Base-by-base conservation (phyloP, 1,140 invertebrate species). In the Lerema accius region DNA sequence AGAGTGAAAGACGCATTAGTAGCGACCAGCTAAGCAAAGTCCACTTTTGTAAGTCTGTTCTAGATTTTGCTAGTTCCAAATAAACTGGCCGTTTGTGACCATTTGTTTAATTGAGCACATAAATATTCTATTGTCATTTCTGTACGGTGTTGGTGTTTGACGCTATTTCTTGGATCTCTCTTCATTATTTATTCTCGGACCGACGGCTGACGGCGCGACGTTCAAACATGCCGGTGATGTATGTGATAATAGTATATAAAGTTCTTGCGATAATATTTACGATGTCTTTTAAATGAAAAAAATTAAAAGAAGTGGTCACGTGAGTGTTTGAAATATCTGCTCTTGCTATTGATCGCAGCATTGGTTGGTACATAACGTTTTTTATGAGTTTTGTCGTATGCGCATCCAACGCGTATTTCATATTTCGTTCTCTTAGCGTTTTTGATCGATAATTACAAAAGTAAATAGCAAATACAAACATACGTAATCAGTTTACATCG, bases 51-150 rank as follows among this genome's bases (percentile, higher is more conserved):
- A 32, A 32, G 4, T 4, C 28, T 7, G 28, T 7, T 4, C 28
- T 7, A 32, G 7, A 32, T 32, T 32, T 32, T 32, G 7, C 28
- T 7, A 7, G 28, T 32, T 32, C 1, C 7, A 35, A 51, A 3
- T 15, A 3, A 7, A 14, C 49, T 9, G 7, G 28, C 16, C 11
- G 16, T 42, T 14, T 40, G 10, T 51, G 35, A 51, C 28, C 14
- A 26, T 35, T 13, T 15, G 35, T 15, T 13, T 51, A 51, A 51
- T 51, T 35, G 35, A 51, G 26, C 17, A 13, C 26, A 51, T 26
- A 51, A 51, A 32, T 9, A 32, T 32, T 32, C 28, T 32, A 32
- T 32, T 32, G 28, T 32, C 28, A 32, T 51, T 10, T 37, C 28
- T 15, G 11, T 7, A 51, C 19, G 45, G 45, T 51, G 49, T 35